These are phyloP conservation scores for Xiphorhynchus elegans DNA, from an alignment of 2,113 vertebrate genomes.

Conservation along the genomic window DNA sequence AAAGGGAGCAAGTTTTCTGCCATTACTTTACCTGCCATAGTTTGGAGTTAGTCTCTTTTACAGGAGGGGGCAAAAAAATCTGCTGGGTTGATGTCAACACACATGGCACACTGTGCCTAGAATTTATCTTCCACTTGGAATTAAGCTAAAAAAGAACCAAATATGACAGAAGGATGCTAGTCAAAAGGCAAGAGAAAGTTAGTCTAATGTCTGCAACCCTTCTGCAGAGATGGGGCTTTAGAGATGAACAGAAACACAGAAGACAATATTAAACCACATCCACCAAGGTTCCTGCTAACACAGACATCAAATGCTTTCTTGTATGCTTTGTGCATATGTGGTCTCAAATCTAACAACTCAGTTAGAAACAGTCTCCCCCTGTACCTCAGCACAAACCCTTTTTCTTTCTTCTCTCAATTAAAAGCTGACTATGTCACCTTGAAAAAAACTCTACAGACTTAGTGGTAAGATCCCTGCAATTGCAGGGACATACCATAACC, in stretches of 20 bases:
- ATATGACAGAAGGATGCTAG: neutral
- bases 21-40: neutral
- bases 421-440: neutral
- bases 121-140: neutral
- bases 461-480: neutral
- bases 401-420: neutral
- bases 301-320: neutral
- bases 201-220: neutral
- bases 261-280: neutral
- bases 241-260: neutral
- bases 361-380: neutral
- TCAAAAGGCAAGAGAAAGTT: neutral
- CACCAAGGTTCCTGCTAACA: neutral
- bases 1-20: neutral
- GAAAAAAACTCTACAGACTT: neutral
- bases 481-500: neutral
- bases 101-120: neutral
- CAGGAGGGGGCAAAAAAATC: neutral
- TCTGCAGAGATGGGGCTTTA: neutral
- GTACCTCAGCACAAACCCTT: neutral
- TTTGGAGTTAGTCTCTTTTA: neutral
- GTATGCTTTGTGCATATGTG: rapidly evolving
- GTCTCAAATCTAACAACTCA: neutral
- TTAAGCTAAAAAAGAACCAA: neutral
- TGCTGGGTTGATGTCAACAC: neutral